A percentile compares a stretch with the other conserved stretches of the same genome.
These are phyloP conservation scores for Orthonevra nobilis DNA, from an alignment of 2,888 invertebrate genomes.

Conservation along the genomic window DNA sequence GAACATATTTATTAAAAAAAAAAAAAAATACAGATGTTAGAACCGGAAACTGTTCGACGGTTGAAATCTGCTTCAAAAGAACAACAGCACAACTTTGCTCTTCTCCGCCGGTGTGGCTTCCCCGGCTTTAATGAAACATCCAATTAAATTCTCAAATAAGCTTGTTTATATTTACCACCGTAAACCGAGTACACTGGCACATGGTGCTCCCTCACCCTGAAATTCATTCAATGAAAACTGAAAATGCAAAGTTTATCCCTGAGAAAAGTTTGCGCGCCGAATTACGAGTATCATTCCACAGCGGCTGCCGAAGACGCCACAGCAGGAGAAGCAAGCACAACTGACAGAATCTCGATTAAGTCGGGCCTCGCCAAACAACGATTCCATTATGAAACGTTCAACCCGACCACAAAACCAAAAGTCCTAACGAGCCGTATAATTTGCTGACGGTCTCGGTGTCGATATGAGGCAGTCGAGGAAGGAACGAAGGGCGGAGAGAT, in stretches of 20 bases:
- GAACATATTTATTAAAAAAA: too few relatives aligned
- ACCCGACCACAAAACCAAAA: constrained; percentile 40
- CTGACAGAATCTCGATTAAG: background rate
- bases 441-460: constrained; percentile 13
- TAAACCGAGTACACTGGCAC: constrained; percentile 6
- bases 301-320: background rate
- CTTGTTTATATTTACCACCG: constrained; percentile 1
- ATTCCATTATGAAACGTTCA: constrained; percentile 38
- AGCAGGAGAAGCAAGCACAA: background rate
- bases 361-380: constrained; percentile 12
- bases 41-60: background rate
- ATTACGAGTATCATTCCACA: background rate
- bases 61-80: background rate
- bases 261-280: constrained; percentile 19
- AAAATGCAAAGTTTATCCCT: constrained; percentile 28
- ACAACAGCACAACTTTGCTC: background rate
- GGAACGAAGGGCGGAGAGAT: constrained; percentile 5
- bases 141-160: background rate
- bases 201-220: background rate
- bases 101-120: too few relatives aligned
- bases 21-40: too few relatives aligned
- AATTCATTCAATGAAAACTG: background rate
- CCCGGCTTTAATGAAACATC: background rate
- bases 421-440: constrained; percentile 47
- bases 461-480: background rate